Base-by-base conservation (phyloP, 2,888 invertebrate species). In the Branchipolynoe longqiensis region DNA sequence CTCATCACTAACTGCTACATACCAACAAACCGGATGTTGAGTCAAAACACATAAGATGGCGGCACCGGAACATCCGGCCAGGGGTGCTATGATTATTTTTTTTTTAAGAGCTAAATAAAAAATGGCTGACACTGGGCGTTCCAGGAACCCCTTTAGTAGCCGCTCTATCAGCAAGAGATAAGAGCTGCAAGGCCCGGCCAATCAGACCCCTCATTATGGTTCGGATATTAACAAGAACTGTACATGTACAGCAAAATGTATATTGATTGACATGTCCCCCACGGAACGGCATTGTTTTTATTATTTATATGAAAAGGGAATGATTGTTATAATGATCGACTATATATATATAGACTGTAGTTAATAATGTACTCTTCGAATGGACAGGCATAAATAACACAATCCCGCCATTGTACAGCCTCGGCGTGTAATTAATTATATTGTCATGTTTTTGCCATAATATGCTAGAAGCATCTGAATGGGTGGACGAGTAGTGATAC, bases 231-330 rank as follows among this genome's bases (percentile, higher is more conserved):
- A 18, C 48, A n/a, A n/a, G n/a, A n/a, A n/a, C n/a, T n/a, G n/a
- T n/a, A n/a, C n/a, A n/a, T n/a, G n/a, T n/a, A n/a, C n/a, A n/a
- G n/a, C n/a, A 12, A 14, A 58, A 58, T 36, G 69, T 69, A 69
- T 69, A 69, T 33, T 69, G 25, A 62, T 62, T 8, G 6, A 69
- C 38, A 69, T 38, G 69, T 36, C 69, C 38, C 12, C 38, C 12
- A 38, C 38, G 69, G 38, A 69, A 33, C 69, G 69, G 69, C 69
- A 69, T 69, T 69, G 69, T 69, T 69, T 69, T 69, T 69, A 69
- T 69, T 69, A 69, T 69, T 69, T 69, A 69, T 69, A 69, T 69
- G 1, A 33, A 69, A 69, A 33, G 31, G 31, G 31, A 62, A 62
- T 36, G 33, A 69, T 69, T 69, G 69, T 69, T 69, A 69, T 69